Evolutionary conservation across 2,113 vertebrate species (phyloP).

Genomic region (Hippocampus comes): DNA sequence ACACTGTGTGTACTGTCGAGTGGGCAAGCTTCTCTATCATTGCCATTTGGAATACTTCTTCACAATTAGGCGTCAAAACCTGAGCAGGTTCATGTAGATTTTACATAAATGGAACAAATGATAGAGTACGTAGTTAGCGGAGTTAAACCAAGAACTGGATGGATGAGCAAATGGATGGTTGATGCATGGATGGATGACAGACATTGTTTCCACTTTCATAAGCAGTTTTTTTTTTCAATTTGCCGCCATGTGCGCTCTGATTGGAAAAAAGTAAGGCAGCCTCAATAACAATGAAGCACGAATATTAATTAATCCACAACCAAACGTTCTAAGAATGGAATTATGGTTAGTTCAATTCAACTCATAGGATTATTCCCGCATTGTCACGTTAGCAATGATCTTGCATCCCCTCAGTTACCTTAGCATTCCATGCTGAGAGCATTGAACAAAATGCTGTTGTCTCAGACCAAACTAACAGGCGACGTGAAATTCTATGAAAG

Average conservation of each 20-base stretch:
- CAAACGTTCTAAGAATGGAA: background rate
- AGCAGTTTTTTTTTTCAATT: too few species aligned
- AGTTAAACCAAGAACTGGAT: background rate
- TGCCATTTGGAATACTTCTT: constrained; percentile 36
- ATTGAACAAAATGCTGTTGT: background rate
- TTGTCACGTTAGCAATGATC: background rate
- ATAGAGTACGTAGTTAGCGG: too few species aligned
- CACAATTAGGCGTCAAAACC: constrained; percentile 22
- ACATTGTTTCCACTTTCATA: background rate
- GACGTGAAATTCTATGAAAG: background rate
- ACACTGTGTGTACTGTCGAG: constrained; percentile 16
- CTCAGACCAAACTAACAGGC: background rate
- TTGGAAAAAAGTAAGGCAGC: too few species aligned
- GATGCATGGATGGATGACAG: background rate
- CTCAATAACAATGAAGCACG: too few species aligned
- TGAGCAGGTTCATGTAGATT: constrained; percentile 20
- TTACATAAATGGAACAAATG: background rate
- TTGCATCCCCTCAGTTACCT: background rate
- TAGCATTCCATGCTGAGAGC: background rate
- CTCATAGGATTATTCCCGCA: background rate
- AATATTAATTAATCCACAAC: background rate
- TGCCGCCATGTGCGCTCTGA: too few species aligned
- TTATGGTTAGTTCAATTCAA: background rate
- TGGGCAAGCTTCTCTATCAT: constrained; percentile 2
- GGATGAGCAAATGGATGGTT: background rate